Conservation (phyloP, 1,140 invertebrate species). For the Atta texana region DNA sequence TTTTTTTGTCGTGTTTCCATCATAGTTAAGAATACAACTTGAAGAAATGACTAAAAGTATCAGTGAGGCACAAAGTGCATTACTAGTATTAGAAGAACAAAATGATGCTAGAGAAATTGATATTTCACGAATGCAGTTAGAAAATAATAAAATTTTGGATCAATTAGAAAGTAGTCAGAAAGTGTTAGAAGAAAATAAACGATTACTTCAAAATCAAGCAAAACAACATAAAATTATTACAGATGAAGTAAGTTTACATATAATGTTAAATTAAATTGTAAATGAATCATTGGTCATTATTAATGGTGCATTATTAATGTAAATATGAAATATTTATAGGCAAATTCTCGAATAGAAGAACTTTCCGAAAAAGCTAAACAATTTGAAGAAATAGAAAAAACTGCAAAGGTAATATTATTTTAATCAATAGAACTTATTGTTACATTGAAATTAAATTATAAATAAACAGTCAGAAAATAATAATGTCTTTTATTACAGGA, state of each 20-base stretch:
- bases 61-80: slow-evolving; percentile 72
- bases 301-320: neutral
- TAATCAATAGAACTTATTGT: neutral
- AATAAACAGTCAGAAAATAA: neutral
- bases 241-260: slow-evolving; percentile 66
- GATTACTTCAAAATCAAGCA: slow-evolving; percentile 59
- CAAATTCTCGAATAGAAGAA: slow-evolving; percentile 68
- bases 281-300: neutral
- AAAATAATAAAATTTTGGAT: slow-evolving; percentile 76
- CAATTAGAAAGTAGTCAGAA: slow-evolving; percentile 74
- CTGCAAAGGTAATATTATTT: slow-evolving; percentile 56
- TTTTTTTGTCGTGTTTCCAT: slow-evolving; percentile 33
- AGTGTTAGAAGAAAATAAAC: slow-evolving; percentile 62
- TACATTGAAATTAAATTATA: neutral
- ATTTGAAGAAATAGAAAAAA: slow-evolving; percentile 67
- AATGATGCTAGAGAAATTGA: slow-evolving; percentile 78
- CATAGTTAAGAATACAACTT: slow-evolving; percentile 78
- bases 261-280: neutral
- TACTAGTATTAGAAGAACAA: slow-evolving; percentile 80
- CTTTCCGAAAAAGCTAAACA: slow-evolving; percentile 72
- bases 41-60: slow-evolving; percentile 78
- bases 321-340: slow-evolving; percentile 68
- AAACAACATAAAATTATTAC: slow-evolving; percentile 52
- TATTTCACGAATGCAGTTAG: slow-evolving; percentile 76
- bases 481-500: slow-evolving; percentile 62